Evolutionary conservation across 2,888 invertebrate genomes (phyloP).

Genomic region (Amphipyra tragopoginis): DNA sequence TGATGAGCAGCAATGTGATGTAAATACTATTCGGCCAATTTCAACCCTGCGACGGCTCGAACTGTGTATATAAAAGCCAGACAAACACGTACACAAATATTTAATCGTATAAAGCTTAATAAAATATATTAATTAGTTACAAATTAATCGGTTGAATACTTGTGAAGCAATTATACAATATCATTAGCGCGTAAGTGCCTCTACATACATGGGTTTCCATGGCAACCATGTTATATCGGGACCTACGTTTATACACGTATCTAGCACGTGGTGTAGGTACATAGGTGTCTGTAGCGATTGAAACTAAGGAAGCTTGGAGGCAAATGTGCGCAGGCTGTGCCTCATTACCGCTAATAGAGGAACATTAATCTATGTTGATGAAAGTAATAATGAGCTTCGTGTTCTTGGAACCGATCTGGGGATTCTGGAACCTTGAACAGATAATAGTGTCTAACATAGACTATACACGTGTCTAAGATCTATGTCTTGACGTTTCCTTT

Average conservation of each 20-base stretch:
- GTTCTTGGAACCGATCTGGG: slow-evolving; percentile 63
- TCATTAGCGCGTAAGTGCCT: slow-evolving; percentile 23
- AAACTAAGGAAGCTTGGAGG: slow-evolving; percentile 66
- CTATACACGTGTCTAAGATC: no score
- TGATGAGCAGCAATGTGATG: slow-evolving; percentile 20
- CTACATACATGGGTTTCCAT: slow-evolving; percentile 5
- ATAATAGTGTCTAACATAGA: slow-evolving; percentile 19
- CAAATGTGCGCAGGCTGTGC: slow-evolving; percentile 77
- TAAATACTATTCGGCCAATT: slow-evolving; percentile 3
- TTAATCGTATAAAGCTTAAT: slow-evolving; percentile 10
- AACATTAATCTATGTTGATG: slow-evolving; percentile 82
- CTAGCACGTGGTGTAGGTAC: slow-evolving; percentile 3
- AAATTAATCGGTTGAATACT: slow-evolving; percentile 33
- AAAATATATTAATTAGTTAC: slow-evolving; percentile 27
- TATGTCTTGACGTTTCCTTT: slow-evolving; percentile 1
- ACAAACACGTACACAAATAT: slow-evolving; percentile 10
- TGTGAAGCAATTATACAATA: slow-evolving; percentile 35
- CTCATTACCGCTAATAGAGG: slow-evolving; percentile 83
- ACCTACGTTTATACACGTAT: slow-evolving; percentile 1
- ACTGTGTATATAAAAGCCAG: not conserved
- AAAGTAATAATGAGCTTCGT: slow-evolving; percentile 76
- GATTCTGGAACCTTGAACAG: slow-evolving; percentile 27
- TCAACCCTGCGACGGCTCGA: not conserved
- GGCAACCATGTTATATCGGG: slow-evolving; percentile 19
- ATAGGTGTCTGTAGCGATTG: slow-evolving; percentile 58